Conservation (phyloP, 2,888 invertebrate species). For the Zhengitettix transpicula region DNA sequence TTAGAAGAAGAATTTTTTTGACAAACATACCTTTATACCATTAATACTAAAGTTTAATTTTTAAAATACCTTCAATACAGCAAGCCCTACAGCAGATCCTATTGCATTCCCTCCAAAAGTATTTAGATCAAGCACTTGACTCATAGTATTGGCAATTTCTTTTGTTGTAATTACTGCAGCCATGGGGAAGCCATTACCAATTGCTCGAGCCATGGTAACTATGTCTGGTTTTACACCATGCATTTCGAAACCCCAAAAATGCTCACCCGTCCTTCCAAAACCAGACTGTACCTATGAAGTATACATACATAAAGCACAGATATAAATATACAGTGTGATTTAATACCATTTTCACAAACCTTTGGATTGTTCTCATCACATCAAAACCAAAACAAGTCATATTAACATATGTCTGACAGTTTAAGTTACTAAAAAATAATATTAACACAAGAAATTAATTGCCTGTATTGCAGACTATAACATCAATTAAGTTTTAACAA, state of each 20-base stretch:
- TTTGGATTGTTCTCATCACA: too few relatives aligned
- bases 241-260: slow-evolving; percentile 91
- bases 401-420: too few relatives aligned
- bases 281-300: slow-evolving; percentile 76
- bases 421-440: too few relatives aligned
- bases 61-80: slow-evolving; percentile 65
- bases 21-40: background rate
- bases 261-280: slow-evolving; percentile 83
- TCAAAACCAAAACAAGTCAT: too few relatives aligned
- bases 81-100: slow-evolving; percentile 69
- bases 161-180: slow-evolving; percentile 88
- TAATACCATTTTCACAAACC: too few relatives aligned
- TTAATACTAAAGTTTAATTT: background rate
- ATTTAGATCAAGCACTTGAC: slow-evolving; percentile 72
- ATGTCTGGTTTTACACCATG: slow-evolving; percentile 83
- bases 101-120: slow-evolving; percentile 93
- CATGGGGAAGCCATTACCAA: slow-evolving; percentile 91
- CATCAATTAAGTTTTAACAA: too few relatives aligned
- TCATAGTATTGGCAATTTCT: slow-evolving; percentile 64
- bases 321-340: too few relatives aligned
- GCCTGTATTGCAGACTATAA: too few relatives aligned
- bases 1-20: background rate
- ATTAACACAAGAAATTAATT: too few relatives aligned
- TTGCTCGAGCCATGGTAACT: slow-evolving; percentile 89
- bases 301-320: background rate